Percentiles rank a stretch among this genome's conserved stretches.
phyloP scores from a whole-genome alignment of 1,140 invertebrate species.

The Heliconius nattereri region DNA sequence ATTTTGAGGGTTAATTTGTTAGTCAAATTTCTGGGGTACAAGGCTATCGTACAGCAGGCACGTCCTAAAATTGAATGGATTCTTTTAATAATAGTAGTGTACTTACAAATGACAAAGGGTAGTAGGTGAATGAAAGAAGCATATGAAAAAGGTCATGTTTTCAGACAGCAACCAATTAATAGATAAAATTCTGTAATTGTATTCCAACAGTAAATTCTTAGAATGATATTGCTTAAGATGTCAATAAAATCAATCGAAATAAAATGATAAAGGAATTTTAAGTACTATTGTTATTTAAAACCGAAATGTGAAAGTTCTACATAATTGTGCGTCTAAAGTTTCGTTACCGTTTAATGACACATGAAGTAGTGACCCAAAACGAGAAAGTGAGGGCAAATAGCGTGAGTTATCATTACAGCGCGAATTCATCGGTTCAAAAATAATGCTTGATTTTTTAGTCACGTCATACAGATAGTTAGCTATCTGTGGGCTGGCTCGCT shows the following conservation, averaged over 20 bases:
- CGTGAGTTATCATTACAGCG: constrained; percentile 25
- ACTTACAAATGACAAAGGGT: too few relatives aligned
- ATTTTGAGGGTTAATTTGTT: too few relatives aligned
- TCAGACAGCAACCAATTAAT: too few relatives aligned
- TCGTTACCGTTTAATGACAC: constrained; percentile 31
- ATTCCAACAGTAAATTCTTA: neutral
- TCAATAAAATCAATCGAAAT: neutral
- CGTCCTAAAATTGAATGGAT: too few relatives aligned
- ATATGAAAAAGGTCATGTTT: too few relatives aligned
- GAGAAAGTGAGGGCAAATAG: constrained; percentile 29
- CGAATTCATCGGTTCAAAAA: constrained; percentile 23
- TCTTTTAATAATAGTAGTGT: too few relatives aligned
- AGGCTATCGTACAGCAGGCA: too few relatives aligned
- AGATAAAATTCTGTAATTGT: neutral
- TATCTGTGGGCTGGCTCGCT: neutral
- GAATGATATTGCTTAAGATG: neutral
- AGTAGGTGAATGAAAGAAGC: too few relatives aligned
- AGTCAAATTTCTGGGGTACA: too few relatives aligned
- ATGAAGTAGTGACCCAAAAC: constrained; percentile 30
- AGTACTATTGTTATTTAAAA: constrained; percentile 11
- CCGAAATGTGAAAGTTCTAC: constrained; percentile 3
- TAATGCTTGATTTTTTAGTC: constrained; percentile 15
- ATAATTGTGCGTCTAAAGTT: constrained; percentile 26
- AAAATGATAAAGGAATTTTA: neutral
- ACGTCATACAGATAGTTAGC: constrained; percentile 13